Evolutionary conservation across 2,113 vertebrate species (phyloP), one percentile per base, ranked within the genome.

Genomic region (Halichoerus grypus): DNA sequence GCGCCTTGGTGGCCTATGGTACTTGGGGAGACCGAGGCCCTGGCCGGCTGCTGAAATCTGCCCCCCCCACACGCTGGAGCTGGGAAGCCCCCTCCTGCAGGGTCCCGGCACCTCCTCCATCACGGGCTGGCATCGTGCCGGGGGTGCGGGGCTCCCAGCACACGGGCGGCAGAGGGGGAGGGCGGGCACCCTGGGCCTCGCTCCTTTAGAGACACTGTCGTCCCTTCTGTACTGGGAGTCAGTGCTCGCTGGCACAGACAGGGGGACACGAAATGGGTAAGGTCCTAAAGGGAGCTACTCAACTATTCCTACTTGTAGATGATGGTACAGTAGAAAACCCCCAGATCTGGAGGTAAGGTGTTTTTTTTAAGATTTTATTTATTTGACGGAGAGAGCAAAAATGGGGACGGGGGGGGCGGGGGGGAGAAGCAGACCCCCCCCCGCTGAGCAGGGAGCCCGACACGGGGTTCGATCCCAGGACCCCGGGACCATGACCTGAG

Each of bases 231-330:
- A 33, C 3, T 3, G 1, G 55, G 10, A 9, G 21, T 49, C 55
- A 6, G 4, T 11, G 26, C 76, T 4, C 10, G 26, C 76, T 4
- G n/a, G 88, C 3, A 16, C 33, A 5, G 10, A 22, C 4, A 4
- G 28, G 42, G 22, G 24, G 33, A 26, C 24, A 14, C 1, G 3
- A n/a, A 39, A 36, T 1, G 39, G 31, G 1, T 12, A 26, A 12
- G 53, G 11, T 0, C 1, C 1, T 39, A 24, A 31, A 19, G 61
- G 63, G 28, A 16, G 16, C 22, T 0, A 1, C 42, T 51, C 39
- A 1, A 5, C 1, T 5, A 1, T 33, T 3, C 61, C 28, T n/a
- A 19, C 22, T 10, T 39, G 33, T 21, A 65, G n/a, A 3, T 28
- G 72, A 19, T 1, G 10, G 5, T 33, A 7, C 6, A 5, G 63